phyloP scores from a whole-genome alignment of 2,113 vertebrate genomes.

The Phocoena sinus region DNA sequence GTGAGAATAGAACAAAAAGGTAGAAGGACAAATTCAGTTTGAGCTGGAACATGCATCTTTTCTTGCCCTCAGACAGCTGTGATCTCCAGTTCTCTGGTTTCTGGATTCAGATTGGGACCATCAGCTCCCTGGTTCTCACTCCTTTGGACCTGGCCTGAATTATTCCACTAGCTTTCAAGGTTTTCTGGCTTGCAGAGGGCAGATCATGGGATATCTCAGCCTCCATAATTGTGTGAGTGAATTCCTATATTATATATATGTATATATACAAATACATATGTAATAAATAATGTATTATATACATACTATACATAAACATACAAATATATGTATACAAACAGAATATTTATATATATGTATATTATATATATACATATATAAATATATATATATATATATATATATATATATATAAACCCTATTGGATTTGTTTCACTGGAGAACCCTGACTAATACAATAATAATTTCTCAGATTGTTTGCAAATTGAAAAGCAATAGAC shows the following conservation, averaged over 20 bases:
- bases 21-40: neutral
- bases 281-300: too few relatives aligned
- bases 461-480: neutral
- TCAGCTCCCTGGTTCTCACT: neutral
- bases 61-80: neutral
- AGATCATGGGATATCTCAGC: neutral
- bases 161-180: neutral
- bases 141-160: neutral
- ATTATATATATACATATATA: neutral
- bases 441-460: neutral
- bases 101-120: neutral
- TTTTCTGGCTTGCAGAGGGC: neutral
- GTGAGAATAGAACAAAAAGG: neutral
- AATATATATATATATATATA: neutral
- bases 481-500: neutral
- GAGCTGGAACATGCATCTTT: too few relatives aligned
- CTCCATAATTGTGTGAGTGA: neutral
- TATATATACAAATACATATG: neutral
- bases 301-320: neutral
- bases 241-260: too few relatives aligned
- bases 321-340: neutral
- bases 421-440: neutral
- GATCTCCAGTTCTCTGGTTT: neutral
- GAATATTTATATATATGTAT: neutral
- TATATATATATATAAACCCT: neutral